Evolutionary conservation across 1,140 invertebrate genomes (phyloP), one percentile per base, ranked within the genome.

Genomic region (Bicyclus anynana): DNA sequence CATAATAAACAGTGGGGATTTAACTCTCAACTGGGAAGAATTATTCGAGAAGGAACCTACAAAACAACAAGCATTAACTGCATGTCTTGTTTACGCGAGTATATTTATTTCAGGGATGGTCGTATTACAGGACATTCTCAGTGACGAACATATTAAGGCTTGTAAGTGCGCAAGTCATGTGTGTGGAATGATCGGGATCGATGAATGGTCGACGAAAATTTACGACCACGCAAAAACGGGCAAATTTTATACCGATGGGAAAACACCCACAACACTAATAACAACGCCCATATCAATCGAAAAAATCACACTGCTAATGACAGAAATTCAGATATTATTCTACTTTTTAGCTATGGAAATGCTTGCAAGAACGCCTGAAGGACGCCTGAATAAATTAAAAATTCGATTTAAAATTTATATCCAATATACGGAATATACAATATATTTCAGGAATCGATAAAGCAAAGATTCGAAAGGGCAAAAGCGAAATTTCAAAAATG

Each of bases 361-460:
- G 38, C 29, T 68, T 59, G 49, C 49, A 7, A 40, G 50, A 33
- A 55, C 62, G 38, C 46, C 48, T 62, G 42, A 63, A 37, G 67
- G 67, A n/a, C n/a, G n/a, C n/a, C n/a, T n/a, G n/a, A n/a, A n/a
- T n/a, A n/a, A n/a, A n/a, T n/a, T n/a, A n/a, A n/a, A n/a, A n/a
- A 48, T 62, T 70, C 59, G 44, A 49, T 23, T 27, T 60, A 10
- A 26, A 53, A 40, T 61, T 57, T n/a, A n/a, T n/a, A n/a, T n/a
- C n/a, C n/a, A n/a, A n/a, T n/a, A n/a, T n/a, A n/a, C n/a, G n/a
- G n/a, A n/a, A n/a, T n/a, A 50, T 48, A 59, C 55, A 58, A 58
- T 53, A 65, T 74, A 74, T 74, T 72, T 74, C 59, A 65, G 53
- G 69, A 72, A 48, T 52, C 48, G 26, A 6, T 57, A 57, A 55